Base-by-base conservation (phyloP, 2,797 vertebrate species). In the Chaenodraco wilsoni region DNA sequence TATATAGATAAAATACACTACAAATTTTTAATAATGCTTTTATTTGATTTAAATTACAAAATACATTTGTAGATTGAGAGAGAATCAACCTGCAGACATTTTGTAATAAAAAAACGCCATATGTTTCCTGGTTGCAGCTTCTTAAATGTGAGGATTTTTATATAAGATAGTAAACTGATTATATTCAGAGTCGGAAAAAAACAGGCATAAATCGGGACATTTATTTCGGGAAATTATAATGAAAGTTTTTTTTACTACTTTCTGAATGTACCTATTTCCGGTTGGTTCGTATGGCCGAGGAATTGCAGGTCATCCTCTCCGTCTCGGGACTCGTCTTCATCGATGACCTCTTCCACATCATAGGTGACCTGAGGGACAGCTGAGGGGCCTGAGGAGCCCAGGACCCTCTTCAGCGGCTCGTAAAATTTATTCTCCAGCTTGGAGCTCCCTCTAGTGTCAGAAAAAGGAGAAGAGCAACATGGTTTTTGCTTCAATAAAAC, bases 341-440 rank as follows among this genome's bases (percentile, higher is more conserved):
- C 78, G 0, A 65, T 17, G 9, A 72, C 64, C 7, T 92, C 92
- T 13, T 92, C 91, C 0, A 89, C 84, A 0, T 89, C 85, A 4
- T 88, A 90, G 5, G 84, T 83, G 72, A 89, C 71, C 76, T 94
- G 89, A 0, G 89, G 83, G 12, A 79, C 60, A 12, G 78, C 43
- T 0, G 86, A 85, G n/a, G 85, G 45, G n/a, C 68, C 65, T 0
- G 86, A 69, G 14, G 86, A 74, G 54, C 72, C 63, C 9, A 93
- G 84, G 6, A 95, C 73, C 11, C 82, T 74, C 73, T 93, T 83
- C 46, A 95, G 69, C 66, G 88, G 90, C 17, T 90, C 80, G 15
- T 91, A 87, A 61, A 92, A 92, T 55, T 91, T 94, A 58, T 88
- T 87, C 49, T 95, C 93, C 15, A 85, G 64, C 75, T 74, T 90